phyloP scores from a whole-genome alignment of 2,797 vertebrate species.

The Pantherophis alleghaniensis region DNA sequence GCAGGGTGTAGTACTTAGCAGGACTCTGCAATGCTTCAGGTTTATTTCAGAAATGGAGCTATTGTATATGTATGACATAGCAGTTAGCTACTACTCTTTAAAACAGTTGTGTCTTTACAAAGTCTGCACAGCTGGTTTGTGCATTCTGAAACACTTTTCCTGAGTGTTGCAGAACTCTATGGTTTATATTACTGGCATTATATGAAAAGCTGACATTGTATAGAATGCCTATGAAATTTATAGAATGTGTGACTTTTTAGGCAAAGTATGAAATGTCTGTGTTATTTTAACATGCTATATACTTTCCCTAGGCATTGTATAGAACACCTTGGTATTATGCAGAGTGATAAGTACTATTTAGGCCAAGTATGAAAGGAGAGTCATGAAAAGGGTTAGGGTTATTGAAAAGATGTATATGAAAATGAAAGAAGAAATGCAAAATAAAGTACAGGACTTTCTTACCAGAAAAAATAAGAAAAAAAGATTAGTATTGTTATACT shows the following conservation, averaged over 20 bases:
- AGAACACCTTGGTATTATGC: neutral
- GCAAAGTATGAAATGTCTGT: neutral
- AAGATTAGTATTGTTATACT: neutral
- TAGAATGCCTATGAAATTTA: neutral
- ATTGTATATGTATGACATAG: neutral
- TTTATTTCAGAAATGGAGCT: neutral
- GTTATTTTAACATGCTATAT: neutral
- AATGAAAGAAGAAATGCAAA: neutral
- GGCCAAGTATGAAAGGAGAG: neutral
- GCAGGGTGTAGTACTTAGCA: neutral
- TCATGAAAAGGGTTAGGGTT: no score
- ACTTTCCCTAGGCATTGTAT: neutral
- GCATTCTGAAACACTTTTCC: neutral
- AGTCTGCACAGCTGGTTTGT: neutral
- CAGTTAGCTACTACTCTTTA: neutral
- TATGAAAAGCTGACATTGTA: neutral
- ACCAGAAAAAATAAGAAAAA: neutral
- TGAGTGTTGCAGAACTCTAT: neutral
- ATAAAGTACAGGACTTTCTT: neutral
- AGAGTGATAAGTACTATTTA: neutral
- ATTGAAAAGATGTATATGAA: neutral
- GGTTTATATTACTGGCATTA: neutral
- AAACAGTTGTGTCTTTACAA: neutral
- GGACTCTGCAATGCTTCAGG: neutral
- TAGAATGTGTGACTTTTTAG: neutral